Percentiles rank a stretch among this genome's conserved stretches.
These are phyloP conservation scores for Muscicapa striata DNA, from an alignment of 2,797 vertebrate species.

Conservation along the genomic window DNA sequence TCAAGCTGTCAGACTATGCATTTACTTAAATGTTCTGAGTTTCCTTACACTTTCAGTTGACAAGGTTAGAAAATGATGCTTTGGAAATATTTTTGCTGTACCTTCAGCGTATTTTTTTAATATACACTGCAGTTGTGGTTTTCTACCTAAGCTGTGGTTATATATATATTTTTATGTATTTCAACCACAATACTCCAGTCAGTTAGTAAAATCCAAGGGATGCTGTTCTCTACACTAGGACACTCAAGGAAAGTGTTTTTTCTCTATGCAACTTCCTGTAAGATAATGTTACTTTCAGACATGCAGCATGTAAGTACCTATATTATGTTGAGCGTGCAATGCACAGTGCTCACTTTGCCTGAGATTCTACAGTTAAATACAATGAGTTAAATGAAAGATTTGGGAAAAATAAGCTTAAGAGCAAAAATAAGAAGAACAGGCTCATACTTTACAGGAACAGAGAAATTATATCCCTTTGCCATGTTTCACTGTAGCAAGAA, in stretches of 20 bases:
- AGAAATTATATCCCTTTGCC: background rate
- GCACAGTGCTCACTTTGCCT: background rate
- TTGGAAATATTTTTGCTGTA: background rate
- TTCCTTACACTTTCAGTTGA: background rate
- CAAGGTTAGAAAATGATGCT: background rate
- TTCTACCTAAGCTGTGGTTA: background rate
- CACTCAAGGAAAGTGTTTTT: constrained; percentile 60
- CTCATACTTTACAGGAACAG: background rate
- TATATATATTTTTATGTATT: constrained; percentile 44
- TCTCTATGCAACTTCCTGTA: background rate
- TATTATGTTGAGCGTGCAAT: background rate
- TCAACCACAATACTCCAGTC: constrained; percentile 71
- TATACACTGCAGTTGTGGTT: background rate
- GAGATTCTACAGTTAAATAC: background rate
- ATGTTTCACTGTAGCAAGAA: background rate
- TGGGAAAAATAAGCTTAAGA: background rate
- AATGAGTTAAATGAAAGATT: background rate
- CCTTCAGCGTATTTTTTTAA: background rate
- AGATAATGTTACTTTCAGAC: background rate
- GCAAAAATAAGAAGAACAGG: background rate
- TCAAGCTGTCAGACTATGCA: background rate
- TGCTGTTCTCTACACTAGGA: constrained; percentile 55
- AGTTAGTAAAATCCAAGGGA: constrained; percentile 64
- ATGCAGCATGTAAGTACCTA: background rate
- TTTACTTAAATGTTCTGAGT: background rate